Base-by-base conservation (phyloP, 53 echinoderm and acorn worm species). In the Luidia sarsii region DNA sequence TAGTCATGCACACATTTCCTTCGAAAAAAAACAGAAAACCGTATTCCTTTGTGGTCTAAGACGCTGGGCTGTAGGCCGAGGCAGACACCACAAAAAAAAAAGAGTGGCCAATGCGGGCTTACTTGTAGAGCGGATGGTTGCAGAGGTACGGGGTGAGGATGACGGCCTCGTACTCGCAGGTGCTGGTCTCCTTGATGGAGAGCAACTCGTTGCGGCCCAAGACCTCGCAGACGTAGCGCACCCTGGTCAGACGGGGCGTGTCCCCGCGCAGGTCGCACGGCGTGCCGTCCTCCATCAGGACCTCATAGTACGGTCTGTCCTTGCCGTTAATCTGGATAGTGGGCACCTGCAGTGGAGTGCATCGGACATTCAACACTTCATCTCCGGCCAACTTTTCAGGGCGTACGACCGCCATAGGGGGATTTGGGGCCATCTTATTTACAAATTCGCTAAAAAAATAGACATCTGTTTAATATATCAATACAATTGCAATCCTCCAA, bases 151-250 rank as follows among this genome's bases (percentile, higher is more conserved):
- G 41, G 7, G 94, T 82, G 49, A 94, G 77, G 68, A 99, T 87
- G 20, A 99, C 75, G 28, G 75, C 82, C 64, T 94, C 89, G 48
- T 99, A 99, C 71, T 99, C 99, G 51, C 99, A 99, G 25, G 99
- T 94, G 20, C 94, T 94, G 1, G 94, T 86, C 64, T 99, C 99
- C 61, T 99, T 91, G 10, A 94, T 71, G 6, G 88, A 70, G 22
- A 83, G 67, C 64, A 99, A 87, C 68, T 99, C 99, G n/a, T 89
- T 89, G 21, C 94, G 60, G 15, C 92, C 89, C 20, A 64, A 80
- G 39, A 69, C 68, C 7, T 99, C 99, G 66, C 99, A 99, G 23
- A 99, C 85, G 54, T 99, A 99, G 31, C 82, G 82, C 19, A 94
- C 91, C 36, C 91, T 57, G 1, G 99, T 94, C 70, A 83, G 15